Base-by-base conservation (phyloP, 2,797 vertebrate species). In the Apogon talboti region DNA sequence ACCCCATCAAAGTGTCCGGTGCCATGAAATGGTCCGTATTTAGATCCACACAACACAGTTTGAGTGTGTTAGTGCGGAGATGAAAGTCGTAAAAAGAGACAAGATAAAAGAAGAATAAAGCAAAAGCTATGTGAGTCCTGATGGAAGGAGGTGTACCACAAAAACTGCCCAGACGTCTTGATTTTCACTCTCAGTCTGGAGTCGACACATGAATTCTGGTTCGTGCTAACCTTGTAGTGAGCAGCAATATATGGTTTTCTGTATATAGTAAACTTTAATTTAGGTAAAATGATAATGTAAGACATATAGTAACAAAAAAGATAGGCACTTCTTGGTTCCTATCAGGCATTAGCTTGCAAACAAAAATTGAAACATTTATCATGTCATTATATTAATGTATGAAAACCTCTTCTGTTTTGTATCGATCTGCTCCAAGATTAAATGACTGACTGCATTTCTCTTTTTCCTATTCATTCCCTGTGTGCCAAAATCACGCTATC, bases 191-290 rank as follows among this genome's bases (percentile, higher is more conserved):
- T 16, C 40, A 33, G 42, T 43, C 47, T 21, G 53, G 15, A 9
- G 41, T 44, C 6, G 14, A 76, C 70, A 55, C 60, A 54, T 64
- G 56, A 76, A 75, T 30, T 51, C 53, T 64, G 61, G 45, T 67
- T 74, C 19, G 38, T 52, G 59, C 65, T 73, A 60, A 82, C 11
- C 43, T 51, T 9, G 15, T 37, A 45, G 62, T 66, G 71, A 76
- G 74, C 83, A 77, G 79, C 83, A 84, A 83, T 76, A 84, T 73
- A 51, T 80, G 67, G 52, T 86, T 87, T 70, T 80, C 62, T 90
- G 91, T 90, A 89, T 69, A 88, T 90, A 90, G 72, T 76, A 55
- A 72, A 76, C 50, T 83, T 83, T 71, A 9, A 71, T 76, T 89
- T 77, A 74, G 71, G 56, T 79, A 14, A 79, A 69, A 73, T 45